Conservation (phyloP, 2,797 vertebrate genomes). For the Cuniculus paca region DNA sequence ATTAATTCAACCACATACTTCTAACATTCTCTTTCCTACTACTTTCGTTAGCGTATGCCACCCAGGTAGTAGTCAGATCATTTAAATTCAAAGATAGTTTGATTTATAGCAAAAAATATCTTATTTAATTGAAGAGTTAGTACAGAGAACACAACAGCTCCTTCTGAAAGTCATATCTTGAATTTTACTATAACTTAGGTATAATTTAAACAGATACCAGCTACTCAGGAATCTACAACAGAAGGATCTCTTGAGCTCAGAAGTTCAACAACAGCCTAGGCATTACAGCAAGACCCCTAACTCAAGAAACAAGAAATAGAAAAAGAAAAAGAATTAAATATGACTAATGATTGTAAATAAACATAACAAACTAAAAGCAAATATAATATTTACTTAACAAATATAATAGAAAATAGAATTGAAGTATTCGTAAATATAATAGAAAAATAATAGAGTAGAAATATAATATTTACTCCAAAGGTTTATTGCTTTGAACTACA, state of each 20-base stretch:
- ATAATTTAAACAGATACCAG: neutral
- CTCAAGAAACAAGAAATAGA: neutral
- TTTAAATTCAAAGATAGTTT: slow-evolving; percentile 26
- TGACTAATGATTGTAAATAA: neutral
- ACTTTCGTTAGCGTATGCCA: neutral
- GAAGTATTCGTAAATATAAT: slow-evolving; percentile 4
- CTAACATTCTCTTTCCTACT: neutral
- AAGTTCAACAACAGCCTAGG: neutral
- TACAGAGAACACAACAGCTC: slow-evolving; percentile 36
- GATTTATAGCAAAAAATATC: slow-evolving; percentile 38
- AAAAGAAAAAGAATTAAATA: neutral
- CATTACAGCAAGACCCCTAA: neutral
- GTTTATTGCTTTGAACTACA: slow-evolving; percentile 4
- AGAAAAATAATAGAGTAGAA: neutral
- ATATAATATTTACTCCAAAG: neutral
- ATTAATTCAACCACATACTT: slow-evolving; percentile 34
- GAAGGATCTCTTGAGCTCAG: neutral
- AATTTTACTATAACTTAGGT: neutral
- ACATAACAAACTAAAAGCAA: neutral
- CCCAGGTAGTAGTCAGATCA: neutral
- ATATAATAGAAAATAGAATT: neutral
- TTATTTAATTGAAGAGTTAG: slow-evolving; percentile 40
- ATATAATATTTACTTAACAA: neutral
- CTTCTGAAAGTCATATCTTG: slow-evolving; percentile 12
- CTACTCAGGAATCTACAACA: neutral